These are phyloP conservation scores for Sphaerophoria taeniata DNA, from an alignment of 2,888 invertebrate species.

Conservation along the genomic window DNA sequence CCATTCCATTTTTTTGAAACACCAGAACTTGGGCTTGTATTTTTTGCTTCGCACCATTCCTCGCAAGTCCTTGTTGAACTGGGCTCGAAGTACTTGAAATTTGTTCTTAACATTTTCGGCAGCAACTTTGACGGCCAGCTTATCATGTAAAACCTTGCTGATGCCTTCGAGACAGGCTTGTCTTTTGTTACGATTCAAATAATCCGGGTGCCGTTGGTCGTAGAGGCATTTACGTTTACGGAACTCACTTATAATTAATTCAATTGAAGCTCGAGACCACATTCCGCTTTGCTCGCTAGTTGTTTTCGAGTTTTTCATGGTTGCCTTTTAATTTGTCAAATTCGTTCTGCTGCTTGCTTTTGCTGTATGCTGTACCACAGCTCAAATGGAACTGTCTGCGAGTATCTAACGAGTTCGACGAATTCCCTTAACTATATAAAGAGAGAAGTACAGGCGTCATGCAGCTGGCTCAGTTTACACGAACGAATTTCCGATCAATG, in stretches of 20 bases:
- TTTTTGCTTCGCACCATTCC: conserved; percentile 53
- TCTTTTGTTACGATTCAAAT: conserved; percentile 55
- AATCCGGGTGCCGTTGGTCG: conserved; percentile 51
- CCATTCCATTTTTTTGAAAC: conserved; percentile 69
- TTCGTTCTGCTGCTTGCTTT: neutral
- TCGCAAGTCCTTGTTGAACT: conserved; percentile 64
- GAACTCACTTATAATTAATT: conserved; percentile 47
- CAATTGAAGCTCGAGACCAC: conserved; percentile 60
- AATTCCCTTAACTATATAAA: conserved; percentile 11
- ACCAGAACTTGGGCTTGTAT: conserved; percentile 65
- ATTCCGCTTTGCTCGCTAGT: conserved; percentile 28
- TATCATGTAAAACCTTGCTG: conserved; percentile 46
- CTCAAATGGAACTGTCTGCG: conserved; percentile 55
- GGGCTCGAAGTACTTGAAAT: conserved; percentile 60
- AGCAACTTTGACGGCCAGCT: conserved; percentile 38
- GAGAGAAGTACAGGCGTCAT: neutral
- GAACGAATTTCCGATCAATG: conserved; percentile 50
- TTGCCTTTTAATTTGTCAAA: neutral
- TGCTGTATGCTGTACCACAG: conserved; percentile 45
- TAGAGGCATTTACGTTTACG: conserved; percentile 55
- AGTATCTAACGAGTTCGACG: conserved; percentile 60
- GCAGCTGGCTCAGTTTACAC: conserved; percentile 52
- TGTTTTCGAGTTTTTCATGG: conserved; percentile 3
- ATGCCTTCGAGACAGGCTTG: conserved; percentile 40
- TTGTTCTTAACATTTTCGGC: conserved; percentile 52